Conservation (phyloP, 2,888 invertebrate species). For the Lycaena phlaeas region DNA sequence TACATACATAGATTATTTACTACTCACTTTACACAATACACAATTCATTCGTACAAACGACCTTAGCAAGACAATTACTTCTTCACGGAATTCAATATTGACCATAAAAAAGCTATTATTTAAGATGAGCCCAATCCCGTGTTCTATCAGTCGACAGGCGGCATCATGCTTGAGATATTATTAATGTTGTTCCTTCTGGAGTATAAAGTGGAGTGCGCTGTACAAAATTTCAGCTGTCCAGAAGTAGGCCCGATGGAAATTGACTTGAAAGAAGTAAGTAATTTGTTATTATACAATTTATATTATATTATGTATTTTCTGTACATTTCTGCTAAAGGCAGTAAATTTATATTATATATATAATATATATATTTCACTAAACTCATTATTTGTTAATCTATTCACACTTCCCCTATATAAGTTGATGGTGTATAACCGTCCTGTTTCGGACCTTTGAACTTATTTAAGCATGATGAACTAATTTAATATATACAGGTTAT, state of each 20-base stretch:
- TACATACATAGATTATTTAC: neutral
- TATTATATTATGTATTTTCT: too few species aligned
- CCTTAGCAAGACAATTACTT: constrained; percentile 1
- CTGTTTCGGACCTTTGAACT: too few species aligned
- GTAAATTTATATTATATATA: too few species aligned
- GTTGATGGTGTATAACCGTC: too few species aligned
- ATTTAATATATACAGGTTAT: too few species aligned
- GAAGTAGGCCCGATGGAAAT: constrained; percentile 41
- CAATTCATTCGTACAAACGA: neutral
- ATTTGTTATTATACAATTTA: neutral
- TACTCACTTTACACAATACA: too few species aligned
- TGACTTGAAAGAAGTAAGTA: constrained; percentile 58
- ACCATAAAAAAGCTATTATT: constrained; percentile 6
- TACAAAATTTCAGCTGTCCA: constrained; percentile 47
- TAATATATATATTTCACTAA: too few species aligned
- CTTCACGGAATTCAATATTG: constrained; percentile 4
- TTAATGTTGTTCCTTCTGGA: constrained; percentile 32
- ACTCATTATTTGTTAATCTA: too few species aligned
- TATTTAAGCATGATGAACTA: too few species aligned
- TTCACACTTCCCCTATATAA: too few species aligned
- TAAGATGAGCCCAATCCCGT: constrained; percentile 2
- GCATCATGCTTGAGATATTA: constrained; percentile 35
- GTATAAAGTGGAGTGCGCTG: constrained; percentile 32
- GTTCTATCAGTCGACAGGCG: constrained; percentile 8
- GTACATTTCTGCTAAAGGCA: too few species aligned